Evolutionary conservation across 2,888 invertebrate species (phyloP).

Genomic region (Nephrotoma flavescens): DNA sequence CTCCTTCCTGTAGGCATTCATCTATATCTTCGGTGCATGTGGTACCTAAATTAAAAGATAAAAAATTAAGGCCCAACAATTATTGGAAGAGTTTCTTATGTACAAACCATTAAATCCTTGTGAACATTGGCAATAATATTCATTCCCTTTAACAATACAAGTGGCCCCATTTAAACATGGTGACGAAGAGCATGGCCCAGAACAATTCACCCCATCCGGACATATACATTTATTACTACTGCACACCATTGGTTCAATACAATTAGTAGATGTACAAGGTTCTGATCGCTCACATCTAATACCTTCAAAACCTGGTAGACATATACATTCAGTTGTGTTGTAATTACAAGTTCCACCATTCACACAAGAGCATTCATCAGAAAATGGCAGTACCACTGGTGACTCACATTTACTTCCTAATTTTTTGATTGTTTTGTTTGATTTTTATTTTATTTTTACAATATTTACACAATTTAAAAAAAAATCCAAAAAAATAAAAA

Average conservation of each 20-base stretch:
- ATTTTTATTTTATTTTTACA: slow-evolving; percentile 1
- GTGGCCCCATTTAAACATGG: slow-evolving; percentile 51
- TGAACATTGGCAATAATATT: slow-evolving; percentile 43
- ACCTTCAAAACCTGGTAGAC: slow-evolving; percentile 26
- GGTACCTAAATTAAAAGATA: slow-evolving; percentile 26
- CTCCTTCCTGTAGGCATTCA: slow-evolving; percentile 48
- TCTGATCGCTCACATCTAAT: slow-evolving; percentile 28
- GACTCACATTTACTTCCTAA: slow-evolving; percentile 30
- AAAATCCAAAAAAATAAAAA: slow-evolving; percentile 1
- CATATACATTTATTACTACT: slow-evolving; percentile 28
- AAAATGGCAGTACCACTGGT: slow-evolving; percentile 16
- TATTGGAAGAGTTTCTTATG: neutral
- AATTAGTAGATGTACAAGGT: slow-evolving; percentile 23
- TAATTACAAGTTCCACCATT: slow-evolving; percentile 31
- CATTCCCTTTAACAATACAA: slow-evolving; percentile 42
- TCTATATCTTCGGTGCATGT: slow-evolving; percentile 53
- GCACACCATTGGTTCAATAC: slow-evolving; percentile 30
- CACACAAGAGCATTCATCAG: slow-evolving; percentile 25
- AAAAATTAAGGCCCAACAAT: neutral
- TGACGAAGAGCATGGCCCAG: slow-evolving; percentile 38
- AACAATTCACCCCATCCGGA: slow-evolving; percentile 31
- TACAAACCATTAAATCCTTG: slow-evolving; percentile 40
- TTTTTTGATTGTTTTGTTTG: slow-evolving; percentile 6
- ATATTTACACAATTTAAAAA: neutral
- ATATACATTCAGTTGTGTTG: slow-evolving; percentile 29